Evolutionary conservation across 2,888 invertebrate genomes (phyloP).

Genomic region (Cerceris rybyensis): DNA sequence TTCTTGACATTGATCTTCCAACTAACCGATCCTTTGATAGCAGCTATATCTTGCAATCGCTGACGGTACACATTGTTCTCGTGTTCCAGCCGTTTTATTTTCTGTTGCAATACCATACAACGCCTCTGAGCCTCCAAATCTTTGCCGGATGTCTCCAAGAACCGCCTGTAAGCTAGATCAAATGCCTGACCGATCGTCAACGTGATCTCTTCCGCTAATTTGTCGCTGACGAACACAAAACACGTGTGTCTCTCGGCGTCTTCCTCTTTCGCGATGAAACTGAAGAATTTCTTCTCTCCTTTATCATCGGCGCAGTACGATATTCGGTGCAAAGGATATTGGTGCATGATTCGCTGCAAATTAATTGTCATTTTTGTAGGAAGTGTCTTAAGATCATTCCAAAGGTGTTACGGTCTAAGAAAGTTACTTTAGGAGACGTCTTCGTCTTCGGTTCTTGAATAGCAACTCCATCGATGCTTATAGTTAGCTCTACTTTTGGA

Average conservation of each 20-base stretch:
- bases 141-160: conserved; percentile 95
- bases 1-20: background rate
- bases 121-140: conserved; percentile 93
- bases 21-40: conserved; percentile 83
- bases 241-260: conserved; percentile 93
- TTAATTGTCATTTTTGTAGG: background rate
- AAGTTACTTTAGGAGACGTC: conserved; percentile 78
- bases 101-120: conserved; percentile 90
- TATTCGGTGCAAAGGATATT: conserved; percentile 98
- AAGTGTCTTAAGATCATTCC: too few relatives aligned
- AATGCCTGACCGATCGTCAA: conserved; percentile 99
- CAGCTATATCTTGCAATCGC: conserved; percentile 88
- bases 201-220: conserved; percentile 98
- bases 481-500: conserved; percentile 96
- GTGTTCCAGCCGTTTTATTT: conserved; percentile 92
- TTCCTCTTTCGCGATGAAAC: conserved; percentile 94
- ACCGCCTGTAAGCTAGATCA: conserved; percentile 97
- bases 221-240: conserved; percentile 98
- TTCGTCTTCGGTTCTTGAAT: conserved; percentile 87
- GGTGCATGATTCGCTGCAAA: conserved; percentile 90
- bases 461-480: conserved; percentile 98
- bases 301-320: conserved; percentile 99
- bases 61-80: conserved; percentile 93
- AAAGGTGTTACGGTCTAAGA: too few relatives aligned
- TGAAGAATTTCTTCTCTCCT: conserved; percentile 98